Evolutionary conservation across 2,797 vertebrate species (phyloP).

Genomic region (Babyrousa celebensis): DNA sequence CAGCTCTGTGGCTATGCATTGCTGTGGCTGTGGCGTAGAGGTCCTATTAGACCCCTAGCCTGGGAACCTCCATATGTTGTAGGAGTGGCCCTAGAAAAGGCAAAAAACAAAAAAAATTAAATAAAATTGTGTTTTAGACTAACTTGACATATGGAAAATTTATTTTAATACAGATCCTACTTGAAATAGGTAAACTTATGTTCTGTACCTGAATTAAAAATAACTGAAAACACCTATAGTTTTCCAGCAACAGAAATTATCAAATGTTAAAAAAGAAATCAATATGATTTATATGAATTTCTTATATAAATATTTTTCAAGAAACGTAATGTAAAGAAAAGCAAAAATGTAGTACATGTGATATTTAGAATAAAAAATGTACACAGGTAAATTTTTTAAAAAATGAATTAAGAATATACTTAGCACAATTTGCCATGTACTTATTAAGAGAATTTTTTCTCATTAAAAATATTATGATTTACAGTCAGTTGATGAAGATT

Average conservation of each 20-base stretch:
- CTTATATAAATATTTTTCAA: background rate
- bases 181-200: background rate
- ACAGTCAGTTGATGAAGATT: background rate
- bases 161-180: background rate
- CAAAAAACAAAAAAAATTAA: no score
- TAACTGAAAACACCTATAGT: background rate
- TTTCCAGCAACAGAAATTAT: background rate
- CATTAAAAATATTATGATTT: background rate
- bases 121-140: background rate
- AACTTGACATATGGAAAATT: background rate
- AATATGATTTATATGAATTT: background rate
- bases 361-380: background rate
- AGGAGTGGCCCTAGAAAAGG: no score
- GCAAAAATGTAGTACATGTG: background rate
- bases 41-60: no score
- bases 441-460: background rate
- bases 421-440: background rate
- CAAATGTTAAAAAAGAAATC: background rate
- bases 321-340: background rate
- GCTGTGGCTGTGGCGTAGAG: no score
- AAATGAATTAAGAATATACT: background rate
- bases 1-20: no score
- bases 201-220: background rate
- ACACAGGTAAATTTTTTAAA: background rate
- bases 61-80: no score